Conservation (phyloP, 2,888 invertebrate genomes). For the Perizoma affinitatum region DNA sequence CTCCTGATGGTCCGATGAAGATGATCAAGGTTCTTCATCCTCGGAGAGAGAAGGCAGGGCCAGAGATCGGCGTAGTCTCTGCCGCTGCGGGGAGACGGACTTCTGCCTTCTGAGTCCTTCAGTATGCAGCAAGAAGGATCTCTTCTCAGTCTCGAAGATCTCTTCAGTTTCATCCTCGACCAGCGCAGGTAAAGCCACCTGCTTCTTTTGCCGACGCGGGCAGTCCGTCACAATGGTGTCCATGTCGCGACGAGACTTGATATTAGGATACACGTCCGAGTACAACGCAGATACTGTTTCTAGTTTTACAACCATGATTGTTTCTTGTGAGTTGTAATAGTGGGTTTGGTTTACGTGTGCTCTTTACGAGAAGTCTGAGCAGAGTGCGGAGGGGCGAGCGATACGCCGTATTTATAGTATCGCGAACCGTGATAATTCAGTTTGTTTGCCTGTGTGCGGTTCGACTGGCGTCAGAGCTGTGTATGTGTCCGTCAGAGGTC, state of each 20-base stretch:
- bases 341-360: constrained; percentile 45
- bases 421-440: constrained; percentile 49
- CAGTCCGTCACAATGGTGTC: constrained; percentile 57
- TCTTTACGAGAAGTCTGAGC: constrained; percentile 55
- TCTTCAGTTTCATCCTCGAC: constrained; percentile 69
- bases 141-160: constrained; percentile 58
- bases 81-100: constrained; percentile 70
- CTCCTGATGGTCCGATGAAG: constrained; percentile 49
- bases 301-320: constrained; percentile 69
- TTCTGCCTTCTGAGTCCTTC: constrained; percentile 73
- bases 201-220: constrained; percentile 61
- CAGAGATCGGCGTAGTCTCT: constrained; percentile 67
- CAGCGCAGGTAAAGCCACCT: constrained; percentile 61
- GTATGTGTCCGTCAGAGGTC: constrained; percentile 28
- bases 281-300: constrained; percentile 63
- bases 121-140: constrained; percentile 61
- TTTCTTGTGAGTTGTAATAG: constrained; percentile 31
- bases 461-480: constrained; percentile 48
- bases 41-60: constrained; percentile 77
- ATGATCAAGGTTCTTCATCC: constrained; percentile 77
- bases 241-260: constrained; percentile 59
- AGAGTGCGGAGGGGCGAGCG: constrained; percentile 61
- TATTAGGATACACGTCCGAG: constrained; percentile 63
- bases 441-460: constrained; percentile 47
- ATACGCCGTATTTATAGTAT: constrained; percentile 58